Evolutionary conservation across 2,797 vertebrate genomes (phyloP), one percentile per base, ranked within the genome.

Genomic region (Cottoperca gobio): DNA sequence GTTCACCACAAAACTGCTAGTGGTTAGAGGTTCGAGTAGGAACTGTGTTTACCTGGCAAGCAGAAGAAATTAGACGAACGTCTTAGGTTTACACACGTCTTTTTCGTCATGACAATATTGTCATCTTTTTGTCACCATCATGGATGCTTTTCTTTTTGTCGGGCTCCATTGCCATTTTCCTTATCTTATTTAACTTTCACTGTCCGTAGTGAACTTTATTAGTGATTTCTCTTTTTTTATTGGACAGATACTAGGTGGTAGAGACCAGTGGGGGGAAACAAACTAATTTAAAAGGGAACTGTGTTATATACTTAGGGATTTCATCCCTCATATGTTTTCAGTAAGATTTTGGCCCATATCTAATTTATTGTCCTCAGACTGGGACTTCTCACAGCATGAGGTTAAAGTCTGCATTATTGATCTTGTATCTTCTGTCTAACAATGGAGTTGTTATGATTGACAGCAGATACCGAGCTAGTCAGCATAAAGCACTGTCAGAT

Each of bases 31-130:
- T 72, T 82, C 11, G 33, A 81, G 50, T 24, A 81, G 69, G 49
- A 82, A 54, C 24, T 79, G 37, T 74, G 80, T 86, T 84, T 91
- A 93, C 89, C 91, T 93, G 91, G 82, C 82, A 89, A 69, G 55
- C 68, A 46, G 72, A 66, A 45, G 52, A 72, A 74, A 74, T 72
- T 23, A 43, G 52, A 73, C 33, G 24, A 73, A 59, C 46, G 24
- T 72, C 67, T 77, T 31, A 8, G 28, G n/a, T 35, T 48, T 73
- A 45, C 61, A 31, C 10, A 42, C 64, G 46, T 54, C 28, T 60
- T 63, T 50, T 33, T 49, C 39, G 50, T 78, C 5, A 61, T 77
- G 46, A 21, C 4, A 14, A 17, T 26, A 35, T 28, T 70, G 54
- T 58, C 2, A 45, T 65, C 7, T 48, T 31, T 60, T 37, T 1